Percentiles rank a stretch among this genome's conserved stretches.
These are phyloP conservation scores for Florisuga fusca DNA, from an alignment of 2,797 vertebrate genomes.

Conservation along the genomic window DNA sequence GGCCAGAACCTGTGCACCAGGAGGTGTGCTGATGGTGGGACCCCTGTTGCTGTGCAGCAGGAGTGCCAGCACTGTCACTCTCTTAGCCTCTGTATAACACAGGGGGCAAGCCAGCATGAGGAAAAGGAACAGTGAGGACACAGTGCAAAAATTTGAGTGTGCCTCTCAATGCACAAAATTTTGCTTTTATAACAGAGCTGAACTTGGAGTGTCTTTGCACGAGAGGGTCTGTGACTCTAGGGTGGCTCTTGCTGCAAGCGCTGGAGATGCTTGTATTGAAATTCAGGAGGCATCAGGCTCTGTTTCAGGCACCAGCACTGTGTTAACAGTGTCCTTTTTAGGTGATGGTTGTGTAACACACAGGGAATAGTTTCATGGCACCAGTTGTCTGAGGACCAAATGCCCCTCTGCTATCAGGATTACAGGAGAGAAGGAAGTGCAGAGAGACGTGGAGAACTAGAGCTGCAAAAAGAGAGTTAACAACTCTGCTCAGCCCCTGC, in stretches of 20 bases:
- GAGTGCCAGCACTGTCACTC: background rate
- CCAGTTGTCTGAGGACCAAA: background rate
- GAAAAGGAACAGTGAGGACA: background rate
- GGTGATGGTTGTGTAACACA: background rate
- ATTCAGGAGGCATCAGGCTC: background rate
- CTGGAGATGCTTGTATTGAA: background rate
- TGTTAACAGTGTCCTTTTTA: background rate
- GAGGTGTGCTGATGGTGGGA: background rate
- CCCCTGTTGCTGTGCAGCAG: background rate
- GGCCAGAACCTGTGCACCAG: background rate
- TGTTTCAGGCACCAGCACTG: background rate
- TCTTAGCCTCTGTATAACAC: background rate
- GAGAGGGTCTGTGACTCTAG: background rate
- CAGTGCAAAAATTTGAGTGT: background rate
- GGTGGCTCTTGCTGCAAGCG: background rate
- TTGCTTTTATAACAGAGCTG: background rate
- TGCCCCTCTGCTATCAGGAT: background rate
- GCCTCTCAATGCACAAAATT: background rate
- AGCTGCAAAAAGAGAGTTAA: background rate
- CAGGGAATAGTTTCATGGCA: background rate
- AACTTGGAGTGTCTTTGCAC: background rate
- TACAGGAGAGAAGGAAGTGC: background rate
- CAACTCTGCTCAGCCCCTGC: background rate
- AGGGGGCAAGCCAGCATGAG: background rate
- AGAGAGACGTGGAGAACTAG: background rate